Evolutionary conservation across 2,797 vertebrate genomes (phyloP).

Genomic region (Pseudochirops cupreus): DNA sequence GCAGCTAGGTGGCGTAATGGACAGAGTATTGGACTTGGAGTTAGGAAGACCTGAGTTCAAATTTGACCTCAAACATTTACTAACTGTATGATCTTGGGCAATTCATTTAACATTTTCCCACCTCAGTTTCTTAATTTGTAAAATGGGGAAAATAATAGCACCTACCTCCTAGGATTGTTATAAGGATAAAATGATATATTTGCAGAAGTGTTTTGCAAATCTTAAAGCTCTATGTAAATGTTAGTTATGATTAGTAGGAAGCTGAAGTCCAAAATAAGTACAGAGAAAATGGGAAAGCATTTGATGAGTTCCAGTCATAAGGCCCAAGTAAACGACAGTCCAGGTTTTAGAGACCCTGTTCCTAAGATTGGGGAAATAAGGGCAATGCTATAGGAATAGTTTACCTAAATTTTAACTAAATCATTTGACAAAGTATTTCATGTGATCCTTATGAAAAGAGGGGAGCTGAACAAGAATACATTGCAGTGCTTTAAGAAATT

Average conservation of each 20-base stretch:
- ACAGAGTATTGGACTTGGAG: neutral
- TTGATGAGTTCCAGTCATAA: neutral
- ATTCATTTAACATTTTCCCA: neutral
- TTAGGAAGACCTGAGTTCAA: neutral
- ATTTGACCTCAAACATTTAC: neutral
- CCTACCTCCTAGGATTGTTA: neutral
- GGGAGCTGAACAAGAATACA: neutral
- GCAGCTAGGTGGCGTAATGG: neutral
- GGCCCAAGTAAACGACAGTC: neutral
- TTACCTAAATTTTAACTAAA: neutral
- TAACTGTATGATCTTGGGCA: neutral
- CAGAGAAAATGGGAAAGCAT: neutral
- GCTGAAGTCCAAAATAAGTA: neutral
- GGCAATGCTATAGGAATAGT: neutral
- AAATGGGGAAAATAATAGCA: neutral
- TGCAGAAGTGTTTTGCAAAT: neutral
- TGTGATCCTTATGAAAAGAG: neutral
- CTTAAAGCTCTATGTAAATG: neutral
- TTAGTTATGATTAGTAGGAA: neutral
- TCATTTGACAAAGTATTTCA: neutral
- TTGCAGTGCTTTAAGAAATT: neutral
- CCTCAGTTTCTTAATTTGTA: neutral
- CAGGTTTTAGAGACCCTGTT: neutral
- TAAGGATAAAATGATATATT: neutral
- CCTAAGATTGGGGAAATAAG: neutral